Evolutionary conservation across 2,113 vertebrate species (phyloP).

Genomic region (Malurus cyaneus): DNA sequence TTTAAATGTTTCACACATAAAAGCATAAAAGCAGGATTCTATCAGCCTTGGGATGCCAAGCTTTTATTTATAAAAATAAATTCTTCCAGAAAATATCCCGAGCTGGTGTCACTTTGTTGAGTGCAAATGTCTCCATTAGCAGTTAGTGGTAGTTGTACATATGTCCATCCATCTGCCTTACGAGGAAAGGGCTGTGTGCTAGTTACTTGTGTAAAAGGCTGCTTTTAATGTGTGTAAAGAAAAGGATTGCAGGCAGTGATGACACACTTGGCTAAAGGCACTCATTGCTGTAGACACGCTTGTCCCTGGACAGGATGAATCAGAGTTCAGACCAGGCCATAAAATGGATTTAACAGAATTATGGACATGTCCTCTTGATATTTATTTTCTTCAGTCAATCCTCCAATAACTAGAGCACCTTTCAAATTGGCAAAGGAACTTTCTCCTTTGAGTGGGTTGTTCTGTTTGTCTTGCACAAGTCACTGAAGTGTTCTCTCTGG

Average conservation of each 20-base stretch:
- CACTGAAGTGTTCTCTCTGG: not conserved
- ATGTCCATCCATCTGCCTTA: slow-evolving; percentile 55
- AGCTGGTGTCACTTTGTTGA: not conserved
- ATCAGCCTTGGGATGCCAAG: not conserved
- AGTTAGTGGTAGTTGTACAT: not conserved
- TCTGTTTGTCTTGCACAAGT: not conserved
- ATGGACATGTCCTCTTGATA: not conserved
- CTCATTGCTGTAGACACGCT: not conserved
- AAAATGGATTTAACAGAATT: not conserved
- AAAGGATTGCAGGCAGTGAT: not conserved
- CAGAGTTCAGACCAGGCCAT: not conserved
- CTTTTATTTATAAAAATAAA: slow-evolving; percentile 49
- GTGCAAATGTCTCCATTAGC: slow-evolving; percentile 29
- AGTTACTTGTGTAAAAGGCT: not conserved
- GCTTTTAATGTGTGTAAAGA: not conserved
- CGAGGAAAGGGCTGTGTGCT: not conserved
- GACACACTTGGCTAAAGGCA: not conserved
- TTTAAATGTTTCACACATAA: not conserved
- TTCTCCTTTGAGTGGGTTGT: not conserved
- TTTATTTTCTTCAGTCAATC: not conserved
- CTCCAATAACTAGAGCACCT: not conserved
- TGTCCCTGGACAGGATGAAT: not conserved
- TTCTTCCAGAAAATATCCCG: slow-evolving; percentile 4
- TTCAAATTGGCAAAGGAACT: not conserved
- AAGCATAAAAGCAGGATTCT: not conserved